Evolutionary conservation across 2,888 invertebrate genomes (phyloP), one percentile per base, ranked within the genome.

Genomic region (Sturmia bella): DNA sequence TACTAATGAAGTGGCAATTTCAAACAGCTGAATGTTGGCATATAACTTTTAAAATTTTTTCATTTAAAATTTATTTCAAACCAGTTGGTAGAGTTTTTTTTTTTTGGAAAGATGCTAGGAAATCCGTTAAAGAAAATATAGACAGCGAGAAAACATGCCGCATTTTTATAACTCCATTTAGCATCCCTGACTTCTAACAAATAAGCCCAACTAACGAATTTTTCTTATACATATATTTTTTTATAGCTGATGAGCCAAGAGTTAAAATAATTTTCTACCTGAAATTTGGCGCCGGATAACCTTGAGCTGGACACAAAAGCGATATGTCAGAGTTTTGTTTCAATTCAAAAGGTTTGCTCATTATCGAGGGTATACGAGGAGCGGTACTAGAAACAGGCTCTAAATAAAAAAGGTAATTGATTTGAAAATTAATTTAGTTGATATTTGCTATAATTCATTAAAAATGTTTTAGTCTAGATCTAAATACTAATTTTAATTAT

Each of bases 261-360:
- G n/a, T n/a, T n/a, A n/a, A 63, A 3, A 32, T 56, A 19, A n/a
- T n/a, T 27, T 15, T 73, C 85, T 86, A 89, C 88, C 89, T 85
- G 86, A 89, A 89, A 69, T 69, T 84, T 15, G 89, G 95, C 87
- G 94, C 93, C 83, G 95, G 95, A 91, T 93, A 95, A 64, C 94
- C 95, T 91, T 95, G 95, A 45, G 95, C 95, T 79, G 95, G 95
- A 91, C 95, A 95, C 85, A 94, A 90, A 84, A 95, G 89, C 0
- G 89, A 90, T 24, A 90, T 84, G 64, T 84, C 83, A 5, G 83
- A 80, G 15, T 85, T 85, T 9, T 76, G 72, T 19, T 83, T 84
- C 56, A 89, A 59, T 73, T 88, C 87, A 75, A 89, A 86, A 6
- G 90, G 90, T 83, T 90, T 90, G 63, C 87, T 88, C 86, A 90